Conservation (phyloP, 2,113 vertebrate species). For the Rhabdornis inornatus region DNA sequence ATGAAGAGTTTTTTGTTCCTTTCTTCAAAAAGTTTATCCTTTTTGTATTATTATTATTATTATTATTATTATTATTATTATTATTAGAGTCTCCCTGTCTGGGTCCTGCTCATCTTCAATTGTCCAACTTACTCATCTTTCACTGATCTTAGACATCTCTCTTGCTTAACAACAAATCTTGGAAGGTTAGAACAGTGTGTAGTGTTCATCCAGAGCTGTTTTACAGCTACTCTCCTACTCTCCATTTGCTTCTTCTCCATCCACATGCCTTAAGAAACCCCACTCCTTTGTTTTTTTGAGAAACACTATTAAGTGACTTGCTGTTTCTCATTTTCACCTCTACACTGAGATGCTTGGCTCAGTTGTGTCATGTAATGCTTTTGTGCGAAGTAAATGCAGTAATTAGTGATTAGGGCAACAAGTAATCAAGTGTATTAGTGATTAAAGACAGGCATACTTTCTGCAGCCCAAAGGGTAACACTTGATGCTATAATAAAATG, state of each 20-base stretch:
- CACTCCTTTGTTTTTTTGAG: not conserved
- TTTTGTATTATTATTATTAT: not conserved
- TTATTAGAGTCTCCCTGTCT: not conserved
- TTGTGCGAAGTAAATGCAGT: not conserved
- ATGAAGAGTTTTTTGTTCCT: not conserved
- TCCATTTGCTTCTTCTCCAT: not conserved
- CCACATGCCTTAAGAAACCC: not conserved
- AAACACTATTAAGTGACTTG: not conserved
- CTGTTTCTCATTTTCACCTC: not conserved
- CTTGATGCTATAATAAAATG: not conserved
- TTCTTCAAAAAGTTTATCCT: not conserved
- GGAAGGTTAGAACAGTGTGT: not conserved
- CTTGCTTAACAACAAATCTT: not conserved
- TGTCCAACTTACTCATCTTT: not conserved
- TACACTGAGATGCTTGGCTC: not conserved
- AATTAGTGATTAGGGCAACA: not conserved
- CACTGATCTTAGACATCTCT: not conserved
- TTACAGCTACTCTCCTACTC: fast-evolving
- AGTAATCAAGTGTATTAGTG: not conserved
- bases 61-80: not conserved
- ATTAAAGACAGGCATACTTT: not conserved
- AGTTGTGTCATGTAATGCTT: not conserved
- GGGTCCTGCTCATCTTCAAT: not conserved
- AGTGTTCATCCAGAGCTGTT: not conserved
- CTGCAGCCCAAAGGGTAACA: not conserved